Percentiles rank a stretch among this genome's conserved stretches.
Evolutionary conservation across 1,140 invertebrate species (phyloP).

Genomic region (Rhopalosiphum padi): DNA sequence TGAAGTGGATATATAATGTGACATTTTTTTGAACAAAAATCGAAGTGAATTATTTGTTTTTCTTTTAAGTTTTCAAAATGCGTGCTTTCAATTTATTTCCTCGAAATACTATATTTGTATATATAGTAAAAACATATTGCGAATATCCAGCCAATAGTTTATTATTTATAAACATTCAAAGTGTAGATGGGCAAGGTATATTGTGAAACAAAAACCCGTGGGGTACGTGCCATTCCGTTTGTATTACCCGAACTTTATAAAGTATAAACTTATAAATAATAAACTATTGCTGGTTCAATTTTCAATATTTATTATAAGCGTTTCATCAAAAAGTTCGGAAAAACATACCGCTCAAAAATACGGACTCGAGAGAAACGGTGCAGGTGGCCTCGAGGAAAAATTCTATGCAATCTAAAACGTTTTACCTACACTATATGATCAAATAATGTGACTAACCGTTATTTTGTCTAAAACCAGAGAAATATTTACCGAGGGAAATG

Average conservation of each 20-base stretch:
- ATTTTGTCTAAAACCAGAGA: neutral
- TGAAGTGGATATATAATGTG: neutral
- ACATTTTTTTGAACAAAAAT: neutral
- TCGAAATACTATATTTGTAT: neutral
- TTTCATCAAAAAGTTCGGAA: constrained; percentile 5
- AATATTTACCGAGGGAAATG: neutral
- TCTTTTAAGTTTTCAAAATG: neutral
- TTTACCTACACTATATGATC: neutral
- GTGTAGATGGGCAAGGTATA: neutral
- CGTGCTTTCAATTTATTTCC: neutral
- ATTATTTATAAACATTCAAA: constrained; percentile 20
- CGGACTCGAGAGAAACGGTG: neutral
- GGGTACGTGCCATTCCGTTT: neutral
- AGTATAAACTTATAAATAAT: neutral
- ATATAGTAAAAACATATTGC: too few species aligned
- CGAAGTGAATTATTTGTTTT: neutral
- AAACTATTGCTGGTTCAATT: neutral
- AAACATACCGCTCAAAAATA: neutral
- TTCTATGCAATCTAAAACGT: neutral
- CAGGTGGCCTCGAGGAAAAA: neutral
- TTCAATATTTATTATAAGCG: constrained; percentile 17
- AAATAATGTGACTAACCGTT: neutral
- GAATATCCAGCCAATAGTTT: neutral
- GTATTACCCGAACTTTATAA: neutral
- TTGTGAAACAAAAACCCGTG: neutral